These are phyloP conservation scores for Spongia lamella DNA, from an alignment of 37 sponge, comb jelly and placozoan genomes.

Conservation along the genomic window DNA sequence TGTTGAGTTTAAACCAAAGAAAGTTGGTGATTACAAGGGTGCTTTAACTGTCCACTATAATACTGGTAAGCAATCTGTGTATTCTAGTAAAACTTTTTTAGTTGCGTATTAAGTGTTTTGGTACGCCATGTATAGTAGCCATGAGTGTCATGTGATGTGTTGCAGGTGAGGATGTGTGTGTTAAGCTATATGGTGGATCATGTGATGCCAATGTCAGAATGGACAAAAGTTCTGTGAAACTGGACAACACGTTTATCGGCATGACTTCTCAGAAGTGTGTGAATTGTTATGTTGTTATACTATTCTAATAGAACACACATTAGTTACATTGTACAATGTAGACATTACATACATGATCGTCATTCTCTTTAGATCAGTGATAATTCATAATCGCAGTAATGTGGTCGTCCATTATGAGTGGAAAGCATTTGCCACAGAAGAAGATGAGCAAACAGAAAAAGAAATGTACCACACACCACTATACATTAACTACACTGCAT, in stretches of 20 bases:
- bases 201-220: conserved; percentile 84
- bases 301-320: neutral
- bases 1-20: conserved; percentile 63
- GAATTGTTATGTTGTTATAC: neutral
- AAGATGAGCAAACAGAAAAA: conserved; percentile 75
- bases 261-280: conserved; percentile 79
- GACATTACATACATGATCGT: neutral
- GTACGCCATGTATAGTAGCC: neutral
- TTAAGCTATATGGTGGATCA: conserved; percentile 80
- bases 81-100: neutral
- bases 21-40: conserved; percentile 66
- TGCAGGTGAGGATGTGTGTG: conserved; percentile 83
- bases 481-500: neutral
- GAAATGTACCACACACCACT: conserved; percentile 46
- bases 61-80: conserved; percentile 59
- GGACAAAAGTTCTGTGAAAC: conserved; percentile 77
- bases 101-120: too few relatives aligned
- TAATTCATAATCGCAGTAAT: conserved; percentile 86
- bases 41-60: conserved; percentile 76
- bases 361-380: conserved; percentile 43
- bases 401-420: conserved; percentile 90
- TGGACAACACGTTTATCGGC: conserved; percentile 91
- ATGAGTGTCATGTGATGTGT: conserved; percentile 3
- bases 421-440: conserved; percentile 80
- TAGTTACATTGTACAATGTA: neutral